These are phyloP conservation scores for Sceliomorpha sp. DNA, from an alignment of 2,888 invertebrate genomes.

Conservation along the genomic window DNA sequence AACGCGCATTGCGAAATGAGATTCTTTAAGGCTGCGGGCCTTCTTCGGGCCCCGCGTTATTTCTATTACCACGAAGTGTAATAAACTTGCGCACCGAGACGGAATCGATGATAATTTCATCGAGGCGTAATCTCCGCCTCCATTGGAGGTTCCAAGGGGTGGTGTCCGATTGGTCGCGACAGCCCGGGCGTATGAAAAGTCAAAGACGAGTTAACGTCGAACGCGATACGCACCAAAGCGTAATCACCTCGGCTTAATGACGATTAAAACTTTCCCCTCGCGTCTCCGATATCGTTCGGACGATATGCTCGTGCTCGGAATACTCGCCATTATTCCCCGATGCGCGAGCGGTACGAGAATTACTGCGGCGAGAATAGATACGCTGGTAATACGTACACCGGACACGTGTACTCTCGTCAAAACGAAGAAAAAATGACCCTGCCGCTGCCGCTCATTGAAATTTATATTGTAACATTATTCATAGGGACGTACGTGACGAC, in stretches of 20 bases:
- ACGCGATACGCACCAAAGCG: background rate
- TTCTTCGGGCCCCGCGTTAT: background rate
- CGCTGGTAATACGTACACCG: constrained; percentile 14
- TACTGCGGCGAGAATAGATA: constrained; percentile 28
- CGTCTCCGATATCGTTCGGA: constrained; percentile 57
- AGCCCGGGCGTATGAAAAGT: too few relatives aligned
- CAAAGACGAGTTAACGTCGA: too few relatives aligned
- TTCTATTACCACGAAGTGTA: constrained; percentile 9
- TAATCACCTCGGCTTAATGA: constrained; percentile 58
- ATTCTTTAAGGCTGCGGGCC: constrained; percentile 4
- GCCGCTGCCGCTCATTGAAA: constrained; percentile 18
- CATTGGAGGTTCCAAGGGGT: too few relatives aligned
- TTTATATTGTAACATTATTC: constrained; percentile 31
- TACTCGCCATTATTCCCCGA: constrained; percentile 27
- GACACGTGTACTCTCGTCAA: constrained; percentile 14
- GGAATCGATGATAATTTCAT: too few relatives aligned
- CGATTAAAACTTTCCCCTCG: constrained; percentile 64
- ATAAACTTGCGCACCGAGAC: too few relatives aligned
- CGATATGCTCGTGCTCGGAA: constrained; percentile 58
- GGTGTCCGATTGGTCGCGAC: too few relatives aligned
- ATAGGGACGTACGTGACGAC: constrained; percentile 1
- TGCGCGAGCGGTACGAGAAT: constrained; percentile 33
- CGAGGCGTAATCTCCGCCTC: too few relatives aligned
- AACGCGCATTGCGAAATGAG: constrained; percentile 26
- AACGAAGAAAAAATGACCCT: constrained; percentile 14